Base-by-base conservation (phyloP, 2,888 invertebrate species). In the Gandaritis pyraliata region DNA sequence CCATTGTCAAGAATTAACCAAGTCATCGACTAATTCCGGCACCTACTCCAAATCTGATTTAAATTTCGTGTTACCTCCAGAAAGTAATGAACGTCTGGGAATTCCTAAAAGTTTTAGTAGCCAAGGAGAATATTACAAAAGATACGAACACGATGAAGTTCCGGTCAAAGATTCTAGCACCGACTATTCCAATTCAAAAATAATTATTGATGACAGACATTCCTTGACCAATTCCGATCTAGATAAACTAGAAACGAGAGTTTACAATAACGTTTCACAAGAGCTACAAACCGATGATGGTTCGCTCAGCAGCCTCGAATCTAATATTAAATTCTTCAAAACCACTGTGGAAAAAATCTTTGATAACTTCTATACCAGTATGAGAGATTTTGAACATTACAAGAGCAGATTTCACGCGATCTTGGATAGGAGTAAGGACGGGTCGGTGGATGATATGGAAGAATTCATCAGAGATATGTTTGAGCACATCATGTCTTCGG, bases 401-500 rank as follows among this genome's bases (percentile, higher is more conserved):
- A 90, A 89, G 66, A 73, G 77, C 49, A 83, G 83, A 59, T 90
- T 85, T 68, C 70, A 86, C n/a, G 85, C 85, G 3, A 89, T 90
- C 51, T 66, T 90, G 33, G 72, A 72, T 5, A 88, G 82, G 59
- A 86, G 79, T 64, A 77, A 75, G 36, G 81, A 77, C 1, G 83
- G 86, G 4, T 80, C 83, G 1, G 57, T 88, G 0, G 72, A 69
- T 7, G 86, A 87, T 54, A 88, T 89, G 88, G 88, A 89, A 71
- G 78, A 83, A 1, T 89, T 90, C 58, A 84, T 90, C 48, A 87
- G 79, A 69, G 87, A 89, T 39, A 85, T 89, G 80, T 82, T 90
- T 64, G 82, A 86, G 10, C 79, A 87, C 53, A 86, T 89, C n/a
- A 77, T 82, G 66, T 83, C 85, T 1, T 80, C 85, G 0, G 85